Conservation (phyloP, 2,888 invertebrate genomes). For the Barypeithes pellucidus region DNA sequence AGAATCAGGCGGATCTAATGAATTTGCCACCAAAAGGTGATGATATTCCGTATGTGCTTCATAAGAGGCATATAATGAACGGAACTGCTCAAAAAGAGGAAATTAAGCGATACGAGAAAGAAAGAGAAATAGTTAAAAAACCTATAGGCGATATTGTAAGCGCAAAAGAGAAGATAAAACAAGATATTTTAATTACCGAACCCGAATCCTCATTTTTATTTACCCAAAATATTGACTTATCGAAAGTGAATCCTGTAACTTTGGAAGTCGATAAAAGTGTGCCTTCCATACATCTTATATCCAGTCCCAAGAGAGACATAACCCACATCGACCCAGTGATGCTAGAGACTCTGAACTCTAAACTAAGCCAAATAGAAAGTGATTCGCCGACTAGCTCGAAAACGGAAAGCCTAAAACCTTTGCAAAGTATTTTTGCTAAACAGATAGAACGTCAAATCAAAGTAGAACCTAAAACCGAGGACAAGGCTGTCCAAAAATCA, state of each 20-base stretch:
- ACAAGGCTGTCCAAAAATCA: constrained; percentile 58
- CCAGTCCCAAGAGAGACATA: constrained; percentile 82
- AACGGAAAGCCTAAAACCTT: constrained; percentile 77
- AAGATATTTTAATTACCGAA: constrained; percentile 61
- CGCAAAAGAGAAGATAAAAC: constrained; percentile 60
- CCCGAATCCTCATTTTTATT: constrained; percentile 76
- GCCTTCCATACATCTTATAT: constrained; percentile 75
- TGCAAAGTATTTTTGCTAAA: constrained; percentile 61
- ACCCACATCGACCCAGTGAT: constrained; percentile 81
- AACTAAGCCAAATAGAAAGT: constrained; percentile 84
- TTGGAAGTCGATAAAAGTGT: constrained; percentile 80
- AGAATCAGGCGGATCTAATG: constrained; percentile 70
- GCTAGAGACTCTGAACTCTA: constrained; percentile 79
- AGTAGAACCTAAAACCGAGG: constrained; percentile 59
- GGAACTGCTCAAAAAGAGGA: constrained; percentile 79
- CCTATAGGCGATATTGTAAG: constrained; percentile 42
- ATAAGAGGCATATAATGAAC: constrained; percentile 90
- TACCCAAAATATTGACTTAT: constrained; percentile 83
- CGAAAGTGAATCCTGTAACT: constrained; percentile 82
- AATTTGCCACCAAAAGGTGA: constrained; percentile 74
- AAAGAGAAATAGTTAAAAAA: constrained; percentile 24
- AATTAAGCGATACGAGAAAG: constrained; percentile 55
- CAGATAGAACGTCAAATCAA: constrained; percentile 58
- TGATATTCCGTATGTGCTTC: constrained; percentile 89
- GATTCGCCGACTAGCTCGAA: constrained; percentile 84